Base-by-base conservation (phyloP, 2,113 vertebrate species). In the Prietella phreatophila region DNA sequence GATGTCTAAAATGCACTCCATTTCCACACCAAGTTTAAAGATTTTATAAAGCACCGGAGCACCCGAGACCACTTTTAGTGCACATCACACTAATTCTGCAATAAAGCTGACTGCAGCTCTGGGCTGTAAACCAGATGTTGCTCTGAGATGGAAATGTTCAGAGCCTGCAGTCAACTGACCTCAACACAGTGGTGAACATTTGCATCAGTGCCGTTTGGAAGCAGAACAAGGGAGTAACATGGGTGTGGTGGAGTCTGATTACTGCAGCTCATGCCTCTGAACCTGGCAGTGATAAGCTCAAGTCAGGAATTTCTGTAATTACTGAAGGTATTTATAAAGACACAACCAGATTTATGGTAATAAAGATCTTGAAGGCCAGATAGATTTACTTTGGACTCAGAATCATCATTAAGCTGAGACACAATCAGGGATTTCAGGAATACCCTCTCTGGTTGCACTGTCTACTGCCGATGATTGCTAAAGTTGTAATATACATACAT, bases 121-220 rank as follows among this genome's bases (percentile, higher is more conserved):
- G 82, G 36, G 11, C 60, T 10, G 1, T 83, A 65, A 83, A 63
- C 82, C 82, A 83, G 60, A 25, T 13, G 10, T 11, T 36, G 81
- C 36, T 63, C 81, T 39, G 81, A 47, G 60, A 42, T 47, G 47
- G 60, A 60, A 81, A 79, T 19, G 17, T 67, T 65, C 63, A n/a
- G 27, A 33, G 55, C 76, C 42, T 56, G 42, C 81, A 89, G 25
- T 85, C 13, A 39, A 81, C 83, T 83, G 81, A 63, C 20, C 81
- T 47, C 33, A 83, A 42, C 47, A 30, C 33, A 19, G 50, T 14
- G 6, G 55, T 55, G 25, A 55, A 55, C 50, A 79, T 20, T 55
- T 79, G 4, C 47, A 47, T 78, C 75, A 27, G 47, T 9, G 27
- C 76, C 50, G 50, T 20, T 30, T 19, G 76, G n/a, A 30, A 53